Evolutionary conservation across 2,113 vertebrate genomes (phyloP), one percentile per base, ranked within the genome.

Genomic region (Pagrus major): DNA sequence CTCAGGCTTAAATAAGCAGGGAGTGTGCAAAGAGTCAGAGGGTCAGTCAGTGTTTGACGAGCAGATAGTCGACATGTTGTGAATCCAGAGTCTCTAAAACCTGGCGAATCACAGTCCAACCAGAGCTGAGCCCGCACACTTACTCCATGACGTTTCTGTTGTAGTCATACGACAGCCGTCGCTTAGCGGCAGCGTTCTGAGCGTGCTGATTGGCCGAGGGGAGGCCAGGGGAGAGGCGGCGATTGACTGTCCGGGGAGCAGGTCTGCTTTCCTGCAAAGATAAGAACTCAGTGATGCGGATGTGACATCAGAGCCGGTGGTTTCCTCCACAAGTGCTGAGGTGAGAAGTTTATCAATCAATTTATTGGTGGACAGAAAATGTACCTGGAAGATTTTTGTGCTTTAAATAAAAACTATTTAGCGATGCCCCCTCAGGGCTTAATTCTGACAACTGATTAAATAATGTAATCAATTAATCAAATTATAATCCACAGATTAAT

Each of bases 111-210:
- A 25, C 33, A 46, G 71, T 75, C 71, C 44, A 29, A 27, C 60
- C 46, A 15, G 12, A 78, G 73, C 69, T 4, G 56, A 74, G 1
- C 25, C 66, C 1, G 52, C 15, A 25, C 58, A 21, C 47, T 81
- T 82, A 94, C 63, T 88, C 84, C 78, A 72, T 39, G 14, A 88
- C 21, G 80, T 90, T 94, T 44, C 89, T 93, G 93, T 93, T 95
- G 84, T 90, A 60, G 87, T 95, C 94, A 8, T 90, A 94, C 0
- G 95, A 94, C 63, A 94, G 86, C 59, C 92, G 93, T 49, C 94
- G 87, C 83, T 94, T 94, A 44, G 91, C 85, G 1, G 80, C 89
- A 21, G 83, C 78, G 9, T 64, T 71, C 14, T 88, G 91, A 66
- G 84, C 69, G 51, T 91, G 88, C 82, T 81, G 91, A 88, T 90